Base-by-base conservation (phyloP, 2,113 vertebrate genomes). In the Callaeas wilsoni region DNA sequence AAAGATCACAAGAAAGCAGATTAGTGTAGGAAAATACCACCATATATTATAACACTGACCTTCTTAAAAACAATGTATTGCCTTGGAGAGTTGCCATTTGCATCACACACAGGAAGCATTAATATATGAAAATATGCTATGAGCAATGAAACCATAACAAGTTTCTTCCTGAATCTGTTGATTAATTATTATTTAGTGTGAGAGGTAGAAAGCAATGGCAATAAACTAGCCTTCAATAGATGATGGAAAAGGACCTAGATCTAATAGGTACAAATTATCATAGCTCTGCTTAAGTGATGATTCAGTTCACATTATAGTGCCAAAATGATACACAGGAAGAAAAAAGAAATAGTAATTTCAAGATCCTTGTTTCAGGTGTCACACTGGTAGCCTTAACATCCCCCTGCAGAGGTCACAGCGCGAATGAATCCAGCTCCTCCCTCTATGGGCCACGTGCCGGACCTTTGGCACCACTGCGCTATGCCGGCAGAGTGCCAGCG, bases 31-130 rank as follows among this genome's bases (percentile, higher is more conserved):
- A 95, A 94, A 96, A 94, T 30, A 83, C 10, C 57, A 89, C 46
- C 37, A 22, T 65, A 60, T 56, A 79, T 89, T 82, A 33, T 35
- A 84, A 39, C 32, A 55, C 35, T 77, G 79, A 93, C 91, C 82
- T 92, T 93, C 90, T 90, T 96, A 62, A 60, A 87, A 93, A 80
- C 59, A 86, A 15, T 88, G 74, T 71, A 89, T 81, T 90, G 62
- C 82, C 70, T 96, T 91, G 84, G 94, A 95, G n/a, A 47, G 42
- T 10, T 96, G 89, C 95, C 90, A 96, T 70, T 83, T 93, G 59
- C 85, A 80, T 63, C 82, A 44, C 1, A 5, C 57, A 69, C 20
- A 96, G 91, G 90, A 96, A 96, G 57, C 81, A 90, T 83, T 93
- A 94, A 85, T 68, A 49, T 44, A 94, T 30, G 50, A 91, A 96